phyloP scores from a whole-genome alignment of 2,888 invertebrate species.

The Patella pellucida region DNA sequence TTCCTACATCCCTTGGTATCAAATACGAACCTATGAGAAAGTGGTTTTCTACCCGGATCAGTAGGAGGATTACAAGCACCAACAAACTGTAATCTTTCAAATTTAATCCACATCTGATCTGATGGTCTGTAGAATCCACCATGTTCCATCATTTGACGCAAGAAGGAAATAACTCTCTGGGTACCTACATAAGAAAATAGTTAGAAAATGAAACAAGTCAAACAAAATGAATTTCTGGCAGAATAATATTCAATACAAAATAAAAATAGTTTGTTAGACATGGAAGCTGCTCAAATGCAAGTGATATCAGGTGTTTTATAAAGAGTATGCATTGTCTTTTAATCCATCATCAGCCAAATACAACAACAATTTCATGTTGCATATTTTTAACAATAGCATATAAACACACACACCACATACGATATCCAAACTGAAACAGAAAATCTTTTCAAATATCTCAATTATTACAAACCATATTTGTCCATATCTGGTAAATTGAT shows the following conservation, averaged over 20 bases:
- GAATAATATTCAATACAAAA: too few relatives aligned
- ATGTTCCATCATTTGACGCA: conserved; percentile 97
- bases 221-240: background rate
- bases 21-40: conserved; percentile 81
- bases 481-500: conserved; percentile 99
- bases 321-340: too few relatives aligned
- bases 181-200: conserved; percentile 69
- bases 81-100: conserved; percentile 99
- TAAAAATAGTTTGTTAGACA: too few relatives aligned
- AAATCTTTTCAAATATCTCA: background rate
- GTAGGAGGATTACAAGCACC: conserved; percentile 99
- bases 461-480: conserved; percentile 83
- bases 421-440: background rate
- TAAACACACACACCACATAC: too few relatives aligned
- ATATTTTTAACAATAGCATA: too few relatives aligned
- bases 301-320: too few relatives aligned
- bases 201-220: background rate
- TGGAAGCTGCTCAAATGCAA: too few relatives aligned
- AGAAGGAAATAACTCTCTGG: conserved; percentile 98
- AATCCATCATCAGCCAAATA: too few relatives aligned
- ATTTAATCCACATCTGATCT: conserved; percentile 96
- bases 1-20: too few relatives aligned
- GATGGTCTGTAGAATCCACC: conserved; percentile 75
- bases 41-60: conserved; percentile 96
- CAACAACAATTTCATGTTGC: too few relatives aligned